Evolutionary conservation across 2,888 invertebrate genomes (phyloP), one percentile per base, ranked within the genome.

Genomic region (Morinoia aosen): DNA sequence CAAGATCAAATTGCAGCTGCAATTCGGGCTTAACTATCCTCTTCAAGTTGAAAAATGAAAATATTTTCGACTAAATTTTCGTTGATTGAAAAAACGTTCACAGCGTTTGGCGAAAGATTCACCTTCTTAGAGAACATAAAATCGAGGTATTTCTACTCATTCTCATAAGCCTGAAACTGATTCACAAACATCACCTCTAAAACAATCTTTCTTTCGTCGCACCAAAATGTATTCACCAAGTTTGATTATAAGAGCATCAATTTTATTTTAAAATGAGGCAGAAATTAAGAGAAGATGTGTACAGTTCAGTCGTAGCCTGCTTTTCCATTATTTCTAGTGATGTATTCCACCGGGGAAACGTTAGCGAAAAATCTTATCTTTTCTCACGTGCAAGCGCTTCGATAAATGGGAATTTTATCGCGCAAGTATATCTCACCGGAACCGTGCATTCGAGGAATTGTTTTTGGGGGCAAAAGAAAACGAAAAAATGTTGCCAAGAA

Each of bases 391-490:
- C 76, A 76, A 76, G 76, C 76, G 76, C 76, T 33, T 76, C 76
- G 76, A 76, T 76, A 76, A 76, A 76, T 76, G 76, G 33, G 76
- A 33, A 76, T 76, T 76, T 76, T 76, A 76, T 76, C 76, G 76
- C 76, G 16, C 33, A 33, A 76, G 76, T 33, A 33, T 76, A 76
- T 76, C 76, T 76, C 33, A 76, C 76, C 76, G 76, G 76, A 76
- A 76, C 76, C 19, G 19, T 76, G 33, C 76, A 76, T 76, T 76
- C 25, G 76, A 16, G 76, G 25, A 76, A 76, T 76, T 76, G 76
- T 76, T 76, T 76, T 76, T 33, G 25, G 76, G 0, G 8, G 33
- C 25, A 33, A 76, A 76, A 16, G 76, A 61, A 10, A 0, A 61
- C 61, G 19, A 61, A 61, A 76, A 76, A 76, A 76, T 25, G 8